Evolutionary conservation across 1,140 invertebrate genomes (phyloP), one percentile per base, ranked within the genome.

Genomic region (Orius laevigatus): DNA sequence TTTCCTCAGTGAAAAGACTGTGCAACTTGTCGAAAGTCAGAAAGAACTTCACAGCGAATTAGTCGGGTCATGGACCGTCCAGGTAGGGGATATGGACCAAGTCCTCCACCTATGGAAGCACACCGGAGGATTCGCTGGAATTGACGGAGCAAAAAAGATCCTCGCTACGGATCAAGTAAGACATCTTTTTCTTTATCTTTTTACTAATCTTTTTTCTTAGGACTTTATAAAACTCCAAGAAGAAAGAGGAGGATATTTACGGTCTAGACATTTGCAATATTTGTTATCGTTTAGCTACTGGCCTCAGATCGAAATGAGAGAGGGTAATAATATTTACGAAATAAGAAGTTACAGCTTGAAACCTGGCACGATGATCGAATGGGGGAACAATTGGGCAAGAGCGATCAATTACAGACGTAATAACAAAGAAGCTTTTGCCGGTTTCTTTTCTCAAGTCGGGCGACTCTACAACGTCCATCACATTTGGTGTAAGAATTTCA

Each of bases 351-450:
- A 70, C 58, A 81, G 85, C 57, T 67, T 98, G 15, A 92, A 93
- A 68, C 90, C 92, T 5, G 80, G 93, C 19, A 96, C 92, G 1
- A 95, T 97, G 89, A 95, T 97, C 56, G 93, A 97, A 69, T 98
- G 93, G 94, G 92, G 91, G 53, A 97, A 97, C 65, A 94, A 95
- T 66, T 98, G 93, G 94, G 90, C 92, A 0, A 70, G 89, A 59
- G 94, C 91, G 34, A 88, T 98, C 35, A 87, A 87, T 60, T 86
- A 81, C 62, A 73, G 94, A 34, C 75, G 83, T 58, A 79, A 87
- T 56, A 89, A 92, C 63, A 79, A 93, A 61, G 91, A 96, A 64
- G 84, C 92, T 0, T 94, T 92, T 62, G 86, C 81, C 53, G 93
- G 90, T 42, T 91, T 95, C 63, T 97, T 98, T 68, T 94, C 91